Conservation (phyloP, 1,140 invertebrate genomes). For the Listronotus bonariensis region DNA sequence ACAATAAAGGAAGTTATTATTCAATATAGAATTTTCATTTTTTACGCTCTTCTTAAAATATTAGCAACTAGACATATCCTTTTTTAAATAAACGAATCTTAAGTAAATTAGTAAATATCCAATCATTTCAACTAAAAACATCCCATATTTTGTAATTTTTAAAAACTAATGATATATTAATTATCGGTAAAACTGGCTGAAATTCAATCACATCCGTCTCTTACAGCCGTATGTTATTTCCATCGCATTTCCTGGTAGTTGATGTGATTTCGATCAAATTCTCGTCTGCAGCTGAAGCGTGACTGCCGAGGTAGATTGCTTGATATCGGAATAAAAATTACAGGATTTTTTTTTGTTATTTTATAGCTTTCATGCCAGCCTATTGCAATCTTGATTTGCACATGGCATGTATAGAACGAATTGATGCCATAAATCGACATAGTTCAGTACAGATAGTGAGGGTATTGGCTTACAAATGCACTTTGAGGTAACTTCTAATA, state of each 20-base stretch:
- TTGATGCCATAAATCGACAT: too few species aligned
- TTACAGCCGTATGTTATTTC: constrained; percentile 33
- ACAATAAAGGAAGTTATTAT: too few species aligned
- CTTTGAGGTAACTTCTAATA: too few species aligned
- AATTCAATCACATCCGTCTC: constrained; percentile 30
- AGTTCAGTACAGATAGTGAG: too few species aligned
- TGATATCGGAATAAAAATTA: constrained; percentile 29
- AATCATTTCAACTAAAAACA: too few species aligned
- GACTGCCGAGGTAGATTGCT: constrained; percentile 26
- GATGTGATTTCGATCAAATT: constrained; percentile 34
- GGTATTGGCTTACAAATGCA: too few species aligned
- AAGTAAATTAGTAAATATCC: too few species aligned
- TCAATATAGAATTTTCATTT: too few species aligned
- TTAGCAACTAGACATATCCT: too few species aligned
- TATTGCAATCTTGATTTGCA: constrained; percentile 13
- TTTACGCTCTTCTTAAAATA: too few species aligned
- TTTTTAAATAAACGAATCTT: too few species aligned
- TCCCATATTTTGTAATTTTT: background rate
- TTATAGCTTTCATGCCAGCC: constrained; percentile 20
- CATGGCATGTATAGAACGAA: constrained; percentile 4
- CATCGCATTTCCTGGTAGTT: constrained; percentile 33
- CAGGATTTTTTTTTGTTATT: constrained; percentile 17
- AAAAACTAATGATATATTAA: constrained; percentile 22
- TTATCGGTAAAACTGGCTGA: constrained; percentile 23
- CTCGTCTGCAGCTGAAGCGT: constrained; percentile 20